Conservation (phyloP, 2,888 invertebrate species). For the Exephanes ischioxanthus region DNA sequence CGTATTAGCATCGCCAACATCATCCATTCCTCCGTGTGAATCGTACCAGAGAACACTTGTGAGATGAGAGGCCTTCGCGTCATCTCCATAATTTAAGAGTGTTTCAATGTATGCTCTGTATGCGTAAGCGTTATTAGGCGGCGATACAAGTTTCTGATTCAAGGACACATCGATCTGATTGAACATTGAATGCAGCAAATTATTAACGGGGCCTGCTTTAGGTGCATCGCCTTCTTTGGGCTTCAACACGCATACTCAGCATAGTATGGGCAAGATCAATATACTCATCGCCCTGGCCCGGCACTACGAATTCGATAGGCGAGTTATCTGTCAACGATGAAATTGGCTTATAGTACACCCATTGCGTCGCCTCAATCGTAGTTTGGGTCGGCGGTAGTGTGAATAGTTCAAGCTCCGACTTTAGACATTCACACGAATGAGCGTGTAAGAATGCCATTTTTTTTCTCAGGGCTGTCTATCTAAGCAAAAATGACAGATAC, state of each 20-base stretch:
- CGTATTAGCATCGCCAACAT: slow-evolving; percentile 1
- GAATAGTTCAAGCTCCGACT: too few relatives aligned
- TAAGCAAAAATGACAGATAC: slow-evolving; percentile 35
- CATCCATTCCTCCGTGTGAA: background rate
- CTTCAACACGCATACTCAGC: slow-evolving; percentile 61
- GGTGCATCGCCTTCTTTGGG: background rate
- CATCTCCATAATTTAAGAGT: too few relatives aligned
- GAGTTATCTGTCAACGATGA: slow-evolving; percentile 31
- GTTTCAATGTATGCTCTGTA: too few relatives aligned
- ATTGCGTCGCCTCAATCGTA: too few relatives aligned
- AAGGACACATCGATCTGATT: too few relatives aligned
- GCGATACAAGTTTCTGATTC: too few relatives aligned
- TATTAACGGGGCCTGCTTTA: slow-evolving; percentile 68
- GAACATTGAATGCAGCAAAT: background rate
- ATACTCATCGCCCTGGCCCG: background rate
- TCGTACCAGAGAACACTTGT: slow-evolving; percentile 12
- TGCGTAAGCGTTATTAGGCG: too few relatives aligned
- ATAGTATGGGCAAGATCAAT: slow-evolving; percentile 64
- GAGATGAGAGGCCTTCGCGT: too few relatives aligned
- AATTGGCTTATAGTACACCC: too few relatives aligned
- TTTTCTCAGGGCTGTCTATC: background rate
- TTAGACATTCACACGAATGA: too few relatives aligned
- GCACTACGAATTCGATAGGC: background rate
- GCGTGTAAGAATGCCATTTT: background rate
- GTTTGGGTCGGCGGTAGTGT: too few relatives aligned